Base-by-base conservation (phyloP, 2,113 vertebrate species). In the Lipophrys pholis region DNA sequence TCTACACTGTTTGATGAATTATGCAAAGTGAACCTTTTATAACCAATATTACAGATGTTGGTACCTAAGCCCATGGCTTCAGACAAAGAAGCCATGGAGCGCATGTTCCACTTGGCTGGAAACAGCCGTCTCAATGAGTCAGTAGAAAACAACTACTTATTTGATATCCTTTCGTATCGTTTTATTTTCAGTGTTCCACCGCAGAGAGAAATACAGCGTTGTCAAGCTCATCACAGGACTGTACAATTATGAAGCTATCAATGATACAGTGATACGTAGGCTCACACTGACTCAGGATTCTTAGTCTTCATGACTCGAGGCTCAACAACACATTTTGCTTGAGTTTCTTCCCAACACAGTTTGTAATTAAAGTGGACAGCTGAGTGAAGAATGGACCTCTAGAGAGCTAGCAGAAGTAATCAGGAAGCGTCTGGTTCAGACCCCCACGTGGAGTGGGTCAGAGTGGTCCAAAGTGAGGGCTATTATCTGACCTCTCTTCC, bases 401-500 rank as follows among this genome's bases (percentile, higher is more conserved):
- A 5, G 73, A 82, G 76, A 80, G 43, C 36, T 14, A 36, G 57
- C 35, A 72, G 73, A 55, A 58, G 81, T 69, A 82, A 89, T 85
- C 73, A 81, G 61, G 63, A 73, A 65, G 69, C 56, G 75, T 69
- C 72, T 81, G 70, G 66, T 78, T 83, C 74, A 79, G 74, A 73
- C 62, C 85, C 85, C 72, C 73, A 49, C 16, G 65, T 68, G 84
- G 55, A 83, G 66, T 42, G 15, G 15, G 11, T 14, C 57, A 64
- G 73, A 73, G 81, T 66, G 65, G 62, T 54, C 73, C 61, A 75
- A 66, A 78, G 68, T 68, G 62, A 66, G 70, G 63, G 73, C 65
- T 40, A 78, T 89, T 81, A 84, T 64, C 64, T 39, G 64, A 63
- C 51, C 79, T 60, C 50, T 70, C 65, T 15, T 71, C 43, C 39